Base-by-base conservation (phyloP, 2,797 vertebrate species). In the Sorex maritimensis region DNA sequence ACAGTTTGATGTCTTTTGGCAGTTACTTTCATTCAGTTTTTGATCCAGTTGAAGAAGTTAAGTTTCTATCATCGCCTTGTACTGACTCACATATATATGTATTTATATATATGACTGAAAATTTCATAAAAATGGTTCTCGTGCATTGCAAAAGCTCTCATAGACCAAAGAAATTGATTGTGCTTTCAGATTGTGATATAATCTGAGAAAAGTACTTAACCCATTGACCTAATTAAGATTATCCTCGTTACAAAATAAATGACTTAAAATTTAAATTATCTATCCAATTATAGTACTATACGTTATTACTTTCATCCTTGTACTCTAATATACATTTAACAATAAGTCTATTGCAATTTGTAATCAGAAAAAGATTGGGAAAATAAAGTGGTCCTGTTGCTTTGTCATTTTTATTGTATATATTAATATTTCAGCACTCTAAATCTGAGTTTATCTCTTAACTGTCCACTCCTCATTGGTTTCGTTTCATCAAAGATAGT, bases 151-250 rank as follows among this genome's bases (percentile, higher is more conserved):
- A 72, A 72, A 38, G 30, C 26, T 55, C 52, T 17, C 52, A 55
- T 77, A 94, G 78, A 44, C 14, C 26, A 72, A 67, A 44, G 41
- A 89, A 84, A 82, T 26, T 78, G 34, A 81, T 95, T 85, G 13
- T 71, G 75, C 15, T 81, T 93, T 93, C 67, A 67, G 68, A 61
- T 84, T 80, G 78, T 95, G 83, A 89, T 15, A 6, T 24, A 90
- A 26, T 92, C 79, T 85, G 95, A 92, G 86, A 93, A 94, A 89
- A 92, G 21, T 58, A 91, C 44, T 94, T 91, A 91, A 92, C 93
- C 55, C 46, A n/a, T 85, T 95, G 26, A 88, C 78, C 82, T 95
- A 82, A 84, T 92, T 86, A 95, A 65, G 15, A 94, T 90, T 85
- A 34, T 88, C 15, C 11, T 17, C 41, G 86, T 81, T 93, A 81